phyloP scores from a whole-genome alignment of 2,797 vertebrate species.

The Anisognathus igniventris region DNA sequence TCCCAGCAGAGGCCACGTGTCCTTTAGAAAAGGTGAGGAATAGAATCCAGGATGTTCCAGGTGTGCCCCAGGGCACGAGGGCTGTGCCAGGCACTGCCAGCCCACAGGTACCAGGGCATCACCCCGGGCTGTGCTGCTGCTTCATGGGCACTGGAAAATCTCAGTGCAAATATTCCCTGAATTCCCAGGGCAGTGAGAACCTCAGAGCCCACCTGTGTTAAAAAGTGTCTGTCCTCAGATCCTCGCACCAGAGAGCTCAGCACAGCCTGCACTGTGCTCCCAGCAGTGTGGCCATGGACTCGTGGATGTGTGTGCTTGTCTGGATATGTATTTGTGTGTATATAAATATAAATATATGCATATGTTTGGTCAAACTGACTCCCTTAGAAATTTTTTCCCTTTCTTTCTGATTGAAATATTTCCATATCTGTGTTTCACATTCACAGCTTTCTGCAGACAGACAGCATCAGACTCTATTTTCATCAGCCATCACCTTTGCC shows the following conservation, averaged over 20 bases:
- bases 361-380: not conserved
- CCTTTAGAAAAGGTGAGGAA: not conserved
- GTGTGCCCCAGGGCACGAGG: not conserved
- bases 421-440: fast-evolving
- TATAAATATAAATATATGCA: too few relatives aligned
- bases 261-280: not conserved
- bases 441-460: not conserved
- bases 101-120: not conserved
- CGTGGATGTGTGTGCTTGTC: fast-evolving
- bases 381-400: fast-evolving
- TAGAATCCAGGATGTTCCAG: not conserved
- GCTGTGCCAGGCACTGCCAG: not conserved
- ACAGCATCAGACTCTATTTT: fast-evolving
- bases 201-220: fast-evolving
- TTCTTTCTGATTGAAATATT: not conserved
- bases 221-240: not conserved
- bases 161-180: fast-evolving
- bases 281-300: fast-evolving
- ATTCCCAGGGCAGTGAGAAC: fast-evolving
- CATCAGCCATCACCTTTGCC: not conserved
- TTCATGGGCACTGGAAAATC: fast-evolving
- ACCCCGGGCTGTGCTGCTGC: fast-evolving
- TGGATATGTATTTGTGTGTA: fast-evolving
- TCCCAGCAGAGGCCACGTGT: fast-evolving
- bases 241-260: not conserved